These are phyloP conservation scores for Botrylloides violaceus DNA, from an alignment of 23 tunicate genomes.

Conservation along the genomic window DNA sequence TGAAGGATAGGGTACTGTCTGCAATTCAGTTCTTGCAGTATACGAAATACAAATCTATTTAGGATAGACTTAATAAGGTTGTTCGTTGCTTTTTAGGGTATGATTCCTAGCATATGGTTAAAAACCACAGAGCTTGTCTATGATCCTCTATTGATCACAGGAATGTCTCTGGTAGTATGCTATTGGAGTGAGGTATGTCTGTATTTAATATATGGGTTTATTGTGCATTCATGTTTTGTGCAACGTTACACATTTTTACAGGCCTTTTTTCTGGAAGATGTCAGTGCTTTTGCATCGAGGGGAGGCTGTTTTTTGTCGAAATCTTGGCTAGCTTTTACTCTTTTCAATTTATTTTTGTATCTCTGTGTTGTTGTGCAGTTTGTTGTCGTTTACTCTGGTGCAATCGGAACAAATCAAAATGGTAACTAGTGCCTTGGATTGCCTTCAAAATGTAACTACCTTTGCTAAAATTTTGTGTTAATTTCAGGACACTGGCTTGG, in stretches of 20 bases:
- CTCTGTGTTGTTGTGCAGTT: conserved; percentile 54
- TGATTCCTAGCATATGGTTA: conserved; percentile 58
- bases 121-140: conserved; percentile 66
- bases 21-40: too few relatives aligned
- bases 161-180: conserved; percentile 83
- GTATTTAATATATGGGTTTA: not conserved
- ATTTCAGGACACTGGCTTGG: conserved; percentile 47
- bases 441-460: not conserved
- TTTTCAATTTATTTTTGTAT: conserved; percentile 59
- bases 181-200: conserved; percentile 89
- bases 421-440: not conserved
- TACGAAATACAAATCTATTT: too few relatives aligned
- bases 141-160: conserved; percentile 71
- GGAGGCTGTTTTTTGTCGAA: conserved; percentile 79
- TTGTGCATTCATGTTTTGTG: not conserved
- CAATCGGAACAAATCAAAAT: conserved; percentile 27
- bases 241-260: not conserved
- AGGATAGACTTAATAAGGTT: too few relatives aligned
- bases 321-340: conserved; percentile 71
- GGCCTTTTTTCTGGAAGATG: conserved; percentile 78
- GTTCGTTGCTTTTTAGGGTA: conserved; percentile 31
- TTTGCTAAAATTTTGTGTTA: not conserved
- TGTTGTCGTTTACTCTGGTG: conserved; percentile 38
- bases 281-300: conserved; percentile 55
- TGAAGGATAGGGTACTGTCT: too few relatives aligned